phyloP scores from a whole-genome alignment of 2,113 vertebrate species.

The Neogobius melanostomus region DNA sequence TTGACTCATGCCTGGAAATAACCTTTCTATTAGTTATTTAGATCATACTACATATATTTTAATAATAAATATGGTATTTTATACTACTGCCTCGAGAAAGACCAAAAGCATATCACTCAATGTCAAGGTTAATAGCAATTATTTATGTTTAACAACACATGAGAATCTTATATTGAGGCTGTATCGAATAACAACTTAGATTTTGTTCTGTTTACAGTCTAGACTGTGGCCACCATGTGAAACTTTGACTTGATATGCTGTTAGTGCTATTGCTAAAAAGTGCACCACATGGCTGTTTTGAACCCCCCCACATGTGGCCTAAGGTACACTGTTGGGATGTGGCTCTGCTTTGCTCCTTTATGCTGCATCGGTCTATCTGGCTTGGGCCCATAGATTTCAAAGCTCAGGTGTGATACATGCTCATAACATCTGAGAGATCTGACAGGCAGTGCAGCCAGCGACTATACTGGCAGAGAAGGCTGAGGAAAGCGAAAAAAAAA shows the following conservation, averaged over 20 bases:
- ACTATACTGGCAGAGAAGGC: slow-evolving; percentile 50
- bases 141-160: too few species aligned
- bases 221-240: neutral
- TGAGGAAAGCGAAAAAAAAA: slow-evolving; percentile 51
- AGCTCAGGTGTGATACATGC: slow-evolving; percentile 63
- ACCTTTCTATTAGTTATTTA: neutral
- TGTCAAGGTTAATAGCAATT: too few species aligned
- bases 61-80: too few species aligned
- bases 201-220: neutral
- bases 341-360: slow-evolving; percentile 31
- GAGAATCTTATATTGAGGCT: too few species aligned
- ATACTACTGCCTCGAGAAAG: too few species aligned
- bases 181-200: too few species aligned
- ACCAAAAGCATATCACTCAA: too few species aligned
- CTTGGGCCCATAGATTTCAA: slow-evolving; percentile 72
- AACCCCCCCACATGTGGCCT: slow-evolving; percentile 3
- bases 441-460: slow-evolving; percentile 48
- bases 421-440: slow-evolving; percentile 73
- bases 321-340: slow-evolving; percentile 58
- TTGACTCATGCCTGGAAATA: slow-evolving; percentile 16
- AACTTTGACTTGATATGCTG: slow-evolving; percentile 4
- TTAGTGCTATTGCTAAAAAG: slow-evolving; percentile 7
- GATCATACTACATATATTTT: too few species aligned
- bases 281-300: slow-evolving; percentile 31
- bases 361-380: slow-evolving; percentile 38